These are phyloP conservation scores for Albula goreensis DNA, from an alignment of 2,113 vertebrate species.

Conservation along the genomic window DNA sequence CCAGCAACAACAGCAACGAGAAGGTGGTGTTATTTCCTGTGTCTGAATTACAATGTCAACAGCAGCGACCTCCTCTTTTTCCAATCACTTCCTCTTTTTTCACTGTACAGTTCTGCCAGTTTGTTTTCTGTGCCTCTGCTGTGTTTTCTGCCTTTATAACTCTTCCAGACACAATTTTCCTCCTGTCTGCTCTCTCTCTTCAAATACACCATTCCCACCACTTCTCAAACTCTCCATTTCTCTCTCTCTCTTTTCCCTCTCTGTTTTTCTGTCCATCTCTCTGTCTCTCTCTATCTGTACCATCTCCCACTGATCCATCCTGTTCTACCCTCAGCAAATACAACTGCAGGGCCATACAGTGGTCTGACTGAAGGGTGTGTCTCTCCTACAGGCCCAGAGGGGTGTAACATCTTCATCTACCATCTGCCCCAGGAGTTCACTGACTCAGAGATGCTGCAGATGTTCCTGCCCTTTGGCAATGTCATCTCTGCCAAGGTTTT, in stretches of 20 bases:
- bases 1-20: constrained; percentile 82
- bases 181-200: too few relatives aligned
- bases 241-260: background rate
- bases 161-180: background rate
- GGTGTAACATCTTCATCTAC: constrained; percentile 99
- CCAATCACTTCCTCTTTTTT: constrained; percentile 33
- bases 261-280: background rate
- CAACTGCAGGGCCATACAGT: background rate
- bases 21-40: constrained; percentile 72
- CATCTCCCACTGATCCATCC: background rate
- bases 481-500: constrained; percentile 98
- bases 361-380: constrained; percentile 6
- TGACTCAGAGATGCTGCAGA: constrained; percentile 94
- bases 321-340: background rate
- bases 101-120: background rate
- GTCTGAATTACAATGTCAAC: constrained; percentile 48
- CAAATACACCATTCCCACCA: background rate
- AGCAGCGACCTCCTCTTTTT: constrained; percentile 32
- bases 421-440: constrained; percentile 98
- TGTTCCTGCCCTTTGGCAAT: constrained; percentile 96
- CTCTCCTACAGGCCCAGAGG: constrained; percentile 84
- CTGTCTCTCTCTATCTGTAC: background rate
- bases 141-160: background rate
- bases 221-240: background rate
- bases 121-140: background rate